These are phyloP conservation scores for Ophiothrix spiculata DNA, from an alignment of 35 echinoderm and acorn worm species.

Conservation along the genomic window DNA sequence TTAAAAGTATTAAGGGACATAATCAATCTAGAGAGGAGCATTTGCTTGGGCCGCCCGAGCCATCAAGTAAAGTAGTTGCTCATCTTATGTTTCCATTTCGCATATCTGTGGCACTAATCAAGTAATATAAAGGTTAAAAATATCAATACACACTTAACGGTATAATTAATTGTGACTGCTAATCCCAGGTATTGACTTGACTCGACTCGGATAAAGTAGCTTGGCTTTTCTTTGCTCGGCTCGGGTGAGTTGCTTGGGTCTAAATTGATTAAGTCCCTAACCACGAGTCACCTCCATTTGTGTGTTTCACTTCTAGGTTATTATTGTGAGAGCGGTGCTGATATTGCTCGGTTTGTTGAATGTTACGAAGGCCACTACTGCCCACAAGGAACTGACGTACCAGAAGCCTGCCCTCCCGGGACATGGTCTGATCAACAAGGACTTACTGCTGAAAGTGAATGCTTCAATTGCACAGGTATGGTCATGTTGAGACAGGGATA, in stretches of 20 bases:
- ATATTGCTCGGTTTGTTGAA: slow-evolving; percentile 55
- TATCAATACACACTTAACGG: too few relatives aligned
- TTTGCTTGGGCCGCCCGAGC: too few relatives aligned
- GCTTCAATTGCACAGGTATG: slow-evolving; percentile 90
- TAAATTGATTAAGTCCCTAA: neutral
- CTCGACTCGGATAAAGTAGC: too few relatives aligned
- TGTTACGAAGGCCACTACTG: slow-evolving; percentile 79
- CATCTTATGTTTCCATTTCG: neutral
- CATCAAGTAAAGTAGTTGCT: too few relatives aligned
- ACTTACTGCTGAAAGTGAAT: slow-evolving; percentile 69
- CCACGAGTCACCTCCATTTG: too few relatives aligned
- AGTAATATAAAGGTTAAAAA: too few relatives aligned
- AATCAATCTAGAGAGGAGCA: too few relatives aligned
- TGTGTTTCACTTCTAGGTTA: slow-evolving; percentile 44
- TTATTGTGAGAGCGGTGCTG: slow-evolving; percentile 82
- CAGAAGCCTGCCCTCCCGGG: slow-evolving; percentile 72
- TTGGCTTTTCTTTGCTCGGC: too few relatives aligned
- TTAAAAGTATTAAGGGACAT: too few relatives aligned
- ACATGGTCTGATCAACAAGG: slow-evolving; percentile 61
- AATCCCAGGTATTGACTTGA: too few relatives aligned
- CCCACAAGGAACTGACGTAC: slow-evolving; percentile 68
- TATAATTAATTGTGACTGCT: too few relatives aligned
- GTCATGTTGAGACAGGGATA: neutral
- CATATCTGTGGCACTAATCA: neutral
- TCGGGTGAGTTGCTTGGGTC: too few relatives aligned